Conservation (phyloP, 2,888 invertebrate species). For the Apamea sordens region DNA sequence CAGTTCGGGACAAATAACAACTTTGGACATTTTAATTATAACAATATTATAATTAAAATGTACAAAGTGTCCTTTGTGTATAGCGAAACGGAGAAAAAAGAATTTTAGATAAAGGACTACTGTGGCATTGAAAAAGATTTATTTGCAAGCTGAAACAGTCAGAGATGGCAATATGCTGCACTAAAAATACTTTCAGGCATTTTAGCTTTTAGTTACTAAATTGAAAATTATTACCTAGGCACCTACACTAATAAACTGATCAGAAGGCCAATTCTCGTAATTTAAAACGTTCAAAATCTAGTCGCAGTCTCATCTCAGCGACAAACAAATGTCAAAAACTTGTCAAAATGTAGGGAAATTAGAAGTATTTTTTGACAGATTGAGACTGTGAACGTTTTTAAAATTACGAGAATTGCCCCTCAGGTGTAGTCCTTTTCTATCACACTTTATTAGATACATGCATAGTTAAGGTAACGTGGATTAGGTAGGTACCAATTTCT, state of each 20-base stretch:
- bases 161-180: background rate
- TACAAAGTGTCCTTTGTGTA: conserved; percentile 33
- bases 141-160: background rate
- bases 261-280: too few relatives aligned
- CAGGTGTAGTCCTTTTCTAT: background rate
- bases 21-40: too few relatives aligned
- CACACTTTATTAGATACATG: background rate
- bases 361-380: too few relatives aligned
- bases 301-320: too few relatives aligned
- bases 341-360: too few relatives aligned
- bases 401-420: too few relatives aligned
- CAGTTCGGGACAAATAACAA: conserved; percentile 31
- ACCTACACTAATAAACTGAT: background rate
- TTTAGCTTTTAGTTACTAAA: background rate
- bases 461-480: background rate
- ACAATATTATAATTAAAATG: conserved; percentile 37
- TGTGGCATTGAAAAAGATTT: background rate
- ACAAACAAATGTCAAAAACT: too few relatives aligned
- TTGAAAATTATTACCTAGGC: background rate
- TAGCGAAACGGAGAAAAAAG: conserved; percentile 22
- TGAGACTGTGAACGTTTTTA: too few relatives aligned
- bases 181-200: background rate
- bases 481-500: background rate
- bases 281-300: too few relatives aligned
- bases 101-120: conserved; percentile 14